phyloP scores from a whole-genome alignment of 2,888 invertebrate species.

The Microdon myrmicae region DNA sequence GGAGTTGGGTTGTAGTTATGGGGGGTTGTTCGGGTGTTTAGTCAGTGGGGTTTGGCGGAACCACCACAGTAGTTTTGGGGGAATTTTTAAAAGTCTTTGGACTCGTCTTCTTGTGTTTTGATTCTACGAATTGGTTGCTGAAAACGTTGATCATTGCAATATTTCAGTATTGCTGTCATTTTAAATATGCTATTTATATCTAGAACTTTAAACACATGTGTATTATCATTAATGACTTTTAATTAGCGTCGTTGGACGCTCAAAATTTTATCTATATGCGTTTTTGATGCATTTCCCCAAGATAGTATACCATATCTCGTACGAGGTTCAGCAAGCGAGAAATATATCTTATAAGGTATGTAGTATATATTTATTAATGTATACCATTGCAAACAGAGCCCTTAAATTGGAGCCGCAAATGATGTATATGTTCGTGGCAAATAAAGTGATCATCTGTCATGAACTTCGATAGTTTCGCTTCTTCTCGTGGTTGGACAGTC shows the following conservation, averaged over 20 bases:
- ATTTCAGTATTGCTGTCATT: background rate
- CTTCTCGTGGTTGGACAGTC: background rate
- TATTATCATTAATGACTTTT: background rate
- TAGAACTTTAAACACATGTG: background rate
- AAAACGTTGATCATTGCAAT: slow-evolving; percentile 1
- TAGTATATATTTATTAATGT: background rate
- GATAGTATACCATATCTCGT: slow-evolving; percentile 4
- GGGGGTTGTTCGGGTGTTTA: too few relatives aligned
- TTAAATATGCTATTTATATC: background rate
- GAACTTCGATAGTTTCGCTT: slow-evolving; percentile 1
- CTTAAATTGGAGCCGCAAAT: slow-evolving; percentile 4
- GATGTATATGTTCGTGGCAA: slow-evolving; percentile 4
- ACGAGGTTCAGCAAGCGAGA: slow-evolving; percentile 1
- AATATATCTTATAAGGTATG: background rate
- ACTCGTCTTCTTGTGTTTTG: background rate
- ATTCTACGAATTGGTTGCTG: too few relatives aligned
- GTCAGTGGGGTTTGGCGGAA: too few relatives aligned
- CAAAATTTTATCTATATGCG: background rate
- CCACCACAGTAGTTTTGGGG: too few relatives aligned
- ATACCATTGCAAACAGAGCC: slow-evolving; percentile 7
- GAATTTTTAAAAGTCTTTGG: background rate
- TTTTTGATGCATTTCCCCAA: slow-evolving; percentile 3
- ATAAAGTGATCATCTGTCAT: slow-evolving; percentile 10
- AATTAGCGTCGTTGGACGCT: background rate
- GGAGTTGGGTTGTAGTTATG: too few relatives aligned